Percentiles rank a stretch among this genome's conserved stretches.
These are phyloP conservation scores for Balaeniceps rex DNA, from an alignment of 2,113 vertebrate genomes.

Conservation along the genomic window DNA sequence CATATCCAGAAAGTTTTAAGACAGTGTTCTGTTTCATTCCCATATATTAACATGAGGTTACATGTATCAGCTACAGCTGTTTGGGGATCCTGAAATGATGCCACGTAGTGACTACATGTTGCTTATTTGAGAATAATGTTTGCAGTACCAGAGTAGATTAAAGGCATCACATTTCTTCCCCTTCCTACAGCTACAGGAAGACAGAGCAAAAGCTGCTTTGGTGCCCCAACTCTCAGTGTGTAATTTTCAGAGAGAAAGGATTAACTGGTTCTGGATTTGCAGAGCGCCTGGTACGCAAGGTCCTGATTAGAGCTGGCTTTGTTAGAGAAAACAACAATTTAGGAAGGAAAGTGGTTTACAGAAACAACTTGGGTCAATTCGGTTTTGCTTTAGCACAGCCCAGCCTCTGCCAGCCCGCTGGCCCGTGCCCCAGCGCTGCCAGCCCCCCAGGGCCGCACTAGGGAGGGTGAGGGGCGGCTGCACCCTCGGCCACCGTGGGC, in stretches of 20 bases:
- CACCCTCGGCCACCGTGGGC: neutral
- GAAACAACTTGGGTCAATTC: neutral
- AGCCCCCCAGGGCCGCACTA: neutral
- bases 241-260: neutral
- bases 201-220: neutral
- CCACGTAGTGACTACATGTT: neutral
- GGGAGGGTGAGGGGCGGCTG: neutral
- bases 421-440: rapidly evolving
- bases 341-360: neutral
- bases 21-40: neutral
- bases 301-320: neutral
- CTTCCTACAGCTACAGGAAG: neutral
- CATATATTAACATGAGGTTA: neutral
- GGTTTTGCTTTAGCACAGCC: neutral
- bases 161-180: neutral
- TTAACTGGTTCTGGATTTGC: neutral
- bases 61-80: neutral
- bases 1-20: neutral
- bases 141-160: neutral
- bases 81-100: neutral
- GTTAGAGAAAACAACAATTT: neutral
- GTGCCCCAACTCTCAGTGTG: neutral
- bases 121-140: neutral
- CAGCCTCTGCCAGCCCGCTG: neutral
- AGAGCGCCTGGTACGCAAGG: neutral